Evolutionary conservation across 2,797 vertebrate genomes (phyloP).

Genomic region (Dryobates pubescens): DNA sequence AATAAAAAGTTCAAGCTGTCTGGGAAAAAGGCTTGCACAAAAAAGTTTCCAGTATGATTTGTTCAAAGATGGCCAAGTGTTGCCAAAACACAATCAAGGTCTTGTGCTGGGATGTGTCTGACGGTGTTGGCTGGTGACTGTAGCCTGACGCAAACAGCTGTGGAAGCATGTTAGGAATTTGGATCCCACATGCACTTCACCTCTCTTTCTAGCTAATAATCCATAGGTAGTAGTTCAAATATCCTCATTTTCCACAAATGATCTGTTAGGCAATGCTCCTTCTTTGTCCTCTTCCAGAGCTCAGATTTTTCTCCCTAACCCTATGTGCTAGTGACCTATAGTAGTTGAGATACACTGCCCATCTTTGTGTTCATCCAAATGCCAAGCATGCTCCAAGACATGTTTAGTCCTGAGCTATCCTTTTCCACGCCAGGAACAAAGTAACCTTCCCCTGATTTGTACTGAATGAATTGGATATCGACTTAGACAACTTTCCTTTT

Average conservation of each 20-base stretch:
- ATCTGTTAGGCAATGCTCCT: background rate
- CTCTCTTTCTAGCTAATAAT: background rate
- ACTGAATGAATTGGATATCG: background rate
- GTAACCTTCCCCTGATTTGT: background rate
- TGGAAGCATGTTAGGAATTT: background rate
- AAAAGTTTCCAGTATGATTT: background rate
- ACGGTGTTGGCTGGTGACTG: background rate
- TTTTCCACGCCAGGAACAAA: background rate
- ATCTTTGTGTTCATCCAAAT: background rate
- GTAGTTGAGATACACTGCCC: background rate
- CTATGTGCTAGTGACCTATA: background rate
- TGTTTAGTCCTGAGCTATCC: background rate
- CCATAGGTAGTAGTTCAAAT: background rate
- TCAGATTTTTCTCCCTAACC: background rate
- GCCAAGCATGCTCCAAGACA: background rate
- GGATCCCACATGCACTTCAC: background rate
- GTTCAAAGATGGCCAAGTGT: background rate
- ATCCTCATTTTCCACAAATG: background rate
- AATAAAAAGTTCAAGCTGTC: background rate
- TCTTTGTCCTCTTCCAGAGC: background rate
- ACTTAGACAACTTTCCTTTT: background rate
- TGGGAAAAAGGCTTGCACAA: background rate
- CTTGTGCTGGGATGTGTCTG: background rate
- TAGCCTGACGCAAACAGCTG: background rate
- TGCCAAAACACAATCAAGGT: background rate